Conservation (phyloP, 2,113 vertebrate genomes). For the Nansenia antarctica region DNA sequence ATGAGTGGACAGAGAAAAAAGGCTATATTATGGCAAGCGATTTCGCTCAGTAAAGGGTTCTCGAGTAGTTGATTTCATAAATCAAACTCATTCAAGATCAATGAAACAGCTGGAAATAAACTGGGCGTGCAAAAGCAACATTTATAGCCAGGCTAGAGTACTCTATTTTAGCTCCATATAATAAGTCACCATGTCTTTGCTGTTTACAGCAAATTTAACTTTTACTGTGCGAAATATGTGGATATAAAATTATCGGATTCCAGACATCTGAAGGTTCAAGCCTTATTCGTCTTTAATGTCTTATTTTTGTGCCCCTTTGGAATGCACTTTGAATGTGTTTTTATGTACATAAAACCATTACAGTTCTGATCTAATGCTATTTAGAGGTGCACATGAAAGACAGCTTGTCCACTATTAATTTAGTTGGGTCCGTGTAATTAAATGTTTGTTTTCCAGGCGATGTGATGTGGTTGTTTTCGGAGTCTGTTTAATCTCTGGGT, state of each 20-base stretch:
- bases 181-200: neutral
- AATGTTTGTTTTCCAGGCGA: slow-evolving; percentile 25
- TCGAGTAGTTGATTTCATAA: neutral
- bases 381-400: slow-evolving; percentile 18
- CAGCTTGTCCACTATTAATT: slow-evolving; percentile 16
- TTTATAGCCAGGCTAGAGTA: neutral
- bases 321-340: slow-evolving; percentile 10
- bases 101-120: neutral
- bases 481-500: slow-evolving; percentile 15
- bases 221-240: slow-evolving; percentile 19
- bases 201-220: neutral
- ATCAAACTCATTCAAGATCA: neutral
- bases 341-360: slow-evolving; percentile 10
- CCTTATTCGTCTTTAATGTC: slow-evolving; percentile 10
- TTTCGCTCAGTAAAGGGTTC: neutral
- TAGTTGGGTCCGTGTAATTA: slow-evolving; percentile 11
- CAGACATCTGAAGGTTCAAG: slow-evolving; percentile 5
- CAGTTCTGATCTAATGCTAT: slow-evolving; percentile 15
- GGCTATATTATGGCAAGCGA: neutral
- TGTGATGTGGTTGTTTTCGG: slow-evolving; percentile 22
- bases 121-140: neutral
- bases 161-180: neutral
- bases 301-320: slow-evolving; percentile 1
- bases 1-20: neutral
- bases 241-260: slow-evolving; percentile 16